Conservation (phyloP, 1,140 invertebrate species). For the Berghia stephanieae region DNA sequence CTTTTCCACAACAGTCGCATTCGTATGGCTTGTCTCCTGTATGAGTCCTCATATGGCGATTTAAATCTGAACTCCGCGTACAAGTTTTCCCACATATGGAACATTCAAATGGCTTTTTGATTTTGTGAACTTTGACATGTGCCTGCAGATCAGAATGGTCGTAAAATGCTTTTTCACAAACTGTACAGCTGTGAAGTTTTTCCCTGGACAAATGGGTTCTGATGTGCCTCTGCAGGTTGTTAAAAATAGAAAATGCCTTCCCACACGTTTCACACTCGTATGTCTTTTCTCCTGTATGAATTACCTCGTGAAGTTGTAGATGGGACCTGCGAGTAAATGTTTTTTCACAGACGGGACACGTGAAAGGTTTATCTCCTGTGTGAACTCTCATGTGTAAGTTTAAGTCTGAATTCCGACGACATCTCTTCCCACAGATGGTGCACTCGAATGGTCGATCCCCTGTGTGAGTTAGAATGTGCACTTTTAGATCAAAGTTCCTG, state of each 20-base stretch:
- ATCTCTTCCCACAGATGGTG: slow-evolving; percentile 27
- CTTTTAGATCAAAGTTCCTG: slow-evolving; percentile 16
- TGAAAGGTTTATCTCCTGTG: slow-evolving; percentile 5
- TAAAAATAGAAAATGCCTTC: slow-evolving; percentile 8
- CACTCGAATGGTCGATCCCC: slow-evolving; percentile 18
- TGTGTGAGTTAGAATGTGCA: slow-evolving; percentile 30
- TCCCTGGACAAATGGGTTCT: slow-evolving; percentile 85
- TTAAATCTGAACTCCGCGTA: too few species aligned
- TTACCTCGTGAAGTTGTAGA: slow-evolving; percentile 25
- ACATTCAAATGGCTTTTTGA: too few species aligned
- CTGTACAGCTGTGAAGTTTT: slow-evolving; percentile 76
- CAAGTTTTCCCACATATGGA: too few species aligned
- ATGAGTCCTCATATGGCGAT: too few species aligned
- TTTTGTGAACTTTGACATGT: too few species aligned
- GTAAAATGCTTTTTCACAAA: slow-evolving; percentile 26
- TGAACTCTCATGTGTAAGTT: slow-evolving; percentile 25
- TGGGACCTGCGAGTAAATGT: slow-evolving; percentile 5
- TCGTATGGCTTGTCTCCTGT: too few species aligned
- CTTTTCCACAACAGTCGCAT: too few species aligned
- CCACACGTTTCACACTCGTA: slow-evolving; percentile 13
- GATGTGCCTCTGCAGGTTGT: slow-evolving; percentile 74
- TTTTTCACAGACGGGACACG: slow-evolving; percentile 20
- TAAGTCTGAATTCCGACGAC: slow-evolving; percentile 9
- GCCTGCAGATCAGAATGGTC: too few species aligned
- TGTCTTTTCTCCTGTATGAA: background rate